A percentile compares a stretch with the other conserved stretches of the same genome.
Evolutionary conservation across 2,888 invertebrate species (phyloP).

Genomic region (Catocala nupta): DNA sequence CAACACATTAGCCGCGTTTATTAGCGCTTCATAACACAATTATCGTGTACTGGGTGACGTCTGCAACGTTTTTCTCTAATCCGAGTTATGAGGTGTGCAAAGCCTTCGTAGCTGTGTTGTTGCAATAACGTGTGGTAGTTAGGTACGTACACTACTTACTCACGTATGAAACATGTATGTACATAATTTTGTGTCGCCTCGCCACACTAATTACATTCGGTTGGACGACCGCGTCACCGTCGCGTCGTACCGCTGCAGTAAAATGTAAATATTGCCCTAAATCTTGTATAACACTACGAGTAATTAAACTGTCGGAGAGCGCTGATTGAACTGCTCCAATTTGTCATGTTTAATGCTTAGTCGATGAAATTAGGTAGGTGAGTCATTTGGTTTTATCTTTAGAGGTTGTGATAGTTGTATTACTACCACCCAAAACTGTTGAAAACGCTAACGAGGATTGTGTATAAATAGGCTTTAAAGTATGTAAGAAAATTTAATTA

Average conservation of each 20-base stretch:
- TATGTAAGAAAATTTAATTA: no score
- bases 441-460: no score
- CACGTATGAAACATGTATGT: slow-evolving; percentile 2
- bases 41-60: no score
- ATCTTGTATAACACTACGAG: slow-evolving; percentile 37
- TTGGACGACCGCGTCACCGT: slow-evolving; percentile 14
- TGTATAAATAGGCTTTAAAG: no score
- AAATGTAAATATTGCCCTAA: slow-evolving; percentile 53
- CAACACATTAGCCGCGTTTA: no score
- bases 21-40: no score
- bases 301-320: slow-evolving; percentile 41
- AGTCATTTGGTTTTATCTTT: neutral
- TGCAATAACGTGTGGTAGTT: neutral
- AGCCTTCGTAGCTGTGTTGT: neutral
- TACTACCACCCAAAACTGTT: no score
- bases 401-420: neutral
- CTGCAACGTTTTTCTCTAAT: no score
- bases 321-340: slow-evolving; percentile 29
- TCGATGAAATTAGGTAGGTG: slow-evolving; percentile 12
- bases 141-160: slow-evolving; percentile 3
- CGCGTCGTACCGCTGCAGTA: slow-evolving; percentile 27
- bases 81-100: no score
- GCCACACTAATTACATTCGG: slow-evolving; percentile 44
- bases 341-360: slow-evolving; percentile 24
- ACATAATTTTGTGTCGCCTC: slow-evolving; percentile 28